Percentiles rank a stretch among this genome's conserved stretches.
phyloP scores from a whole-genome alignment of 2,797 vertebrate species.

The Onychomys torridus region DNA sequence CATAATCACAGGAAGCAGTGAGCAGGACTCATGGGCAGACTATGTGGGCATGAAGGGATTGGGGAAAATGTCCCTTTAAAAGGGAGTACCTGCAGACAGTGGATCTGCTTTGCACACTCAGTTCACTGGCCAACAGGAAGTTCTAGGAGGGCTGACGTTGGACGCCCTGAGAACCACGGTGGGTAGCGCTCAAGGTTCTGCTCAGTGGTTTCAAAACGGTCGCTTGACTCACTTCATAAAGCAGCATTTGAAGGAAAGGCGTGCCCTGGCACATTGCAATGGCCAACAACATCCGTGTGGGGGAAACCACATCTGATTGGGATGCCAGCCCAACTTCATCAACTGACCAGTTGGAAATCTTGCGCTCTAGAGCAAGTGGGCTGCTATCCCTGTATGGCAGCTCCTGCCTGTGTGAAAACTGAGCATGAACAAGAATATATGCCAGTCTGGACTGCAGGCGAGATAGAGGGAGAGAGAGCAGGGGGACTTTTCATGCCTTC shows the following conservation, averaged over 20 bases:
- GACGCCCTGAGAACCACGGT: not conserved
- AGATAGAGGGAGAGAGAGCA: not conserved
- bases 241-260: not conserved
- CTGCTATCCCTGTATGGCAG: not conserved
- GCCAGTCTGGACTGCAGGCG: not conserved
- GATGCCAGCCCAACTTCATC: conserved; percentile 4
- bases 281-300: not conserved
- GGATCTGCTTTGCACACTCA: not conserved
- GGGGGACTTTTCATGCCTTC: not conserved
- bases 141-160: not conserved
- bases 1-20: not conserved
- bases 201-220: not conserved
- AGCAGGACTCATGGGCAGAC: not conserved
- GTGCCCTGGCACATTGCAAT: not conserved
- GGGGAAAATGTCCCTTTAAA: not conserved
- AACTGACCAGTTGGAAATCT: not conserved
- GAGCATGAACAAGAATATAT: not conserved
- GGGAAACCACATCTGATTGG: not conserved
- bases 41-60: not conserved
- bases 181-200: conserved; percentile 9
- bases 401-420: not conserved
- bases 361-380: not conserved
- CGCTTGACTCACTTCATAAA: not conserved
- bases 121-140: not conserved
- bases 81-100: not conserved